Evolutionary conservation across 2,113 vertebrate genomes (phyloP), one percentile per base, ranked within the genome.

Genomic region (Lophura nycthemera): DNA sequence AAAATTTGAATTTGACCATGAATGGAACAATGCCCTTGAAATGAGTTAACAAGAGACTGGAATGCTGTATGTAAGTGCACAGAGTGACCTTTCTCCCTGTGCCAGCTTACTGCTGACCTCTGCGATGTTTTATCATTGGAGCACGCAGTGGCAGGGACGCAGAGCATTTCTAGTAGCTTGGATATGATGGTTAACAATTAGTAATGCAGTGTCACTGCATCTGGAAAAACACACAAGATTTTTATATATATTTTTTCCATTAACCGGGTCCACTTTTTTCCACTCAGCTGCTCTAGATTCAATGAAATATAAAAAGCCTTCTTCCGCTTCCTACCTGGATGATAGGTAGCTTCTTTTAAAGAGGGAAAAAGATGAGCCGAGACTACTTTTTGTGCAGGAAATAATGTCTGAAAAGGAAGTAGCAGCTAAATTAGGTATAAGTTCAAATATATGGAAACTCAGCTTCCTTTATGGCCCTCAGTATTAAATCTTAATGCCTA

Each of bases 401-500:
- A 22, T 3, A 70, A 64, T 2, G 47, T 17, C 40, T 21, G 79
- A 84, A 57, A 36, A 93, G 88, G 90, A 95, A 78, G 83, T 4
- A 14, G 60, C 15, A 70, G 78, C 79, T 36, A 85, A 89, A 95
- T 88, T 13, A 93, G 86, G 80, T 54, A 76, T 60, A 74, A 89
- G 90, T 93, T 78, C 83, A 83, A 74, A 81, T 86, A 94, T 78
- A 86, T 73, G 86, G 82, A 92, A 96, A 97, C 92, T 95, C 89
- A 74, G 57, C 86, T 36, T 94, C 92, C 96, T 50, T 88, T 29
- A 20, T 69, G 67, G 69, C 67, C 29, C 43, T 86, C 50, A 32
- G 27, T 24, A 61, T 6, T 54, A 52, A 43, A 57, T 73, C 69
- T 42, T 48, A 38, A 13, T 10, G 15, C 38, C 27, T 7, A 4